A percentile compares a stretch with the other conserved stretches of the same genome.
Evolutionary conservation across 2,113 vertebrate genomes (phyloP).

Genomic region (Symphodus melops): DNA sequence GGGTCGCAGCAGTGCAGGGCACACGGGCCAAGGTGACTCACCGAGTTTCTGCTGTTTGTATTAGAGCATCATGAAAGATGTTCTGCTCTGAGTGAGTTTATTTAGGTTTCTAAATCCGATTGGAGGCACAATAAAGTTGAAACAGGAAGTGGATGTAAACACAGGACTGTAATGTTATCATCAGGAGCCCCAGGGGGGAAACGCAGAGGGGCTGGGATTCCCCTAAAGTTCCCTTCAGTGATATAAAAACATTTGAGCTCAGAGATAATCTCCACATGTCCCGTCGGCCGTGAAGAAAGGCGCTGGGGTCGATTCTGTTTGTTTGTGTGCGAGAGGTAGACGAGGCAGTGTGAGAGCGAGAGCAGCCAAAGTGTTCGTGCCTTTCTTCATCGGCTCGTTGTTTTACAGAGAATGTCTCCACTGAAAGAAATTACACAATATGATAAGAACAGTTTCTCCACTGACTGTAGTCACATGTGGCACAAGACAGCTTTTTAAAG

Average conservation of each 20-base stretch:
- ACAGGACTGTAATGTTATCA: slow-evolving; percentile 22
- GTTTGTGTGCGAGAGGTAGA: background rate
- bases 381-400: too few relatives aligned
- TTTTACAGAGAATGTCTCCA: background rate
- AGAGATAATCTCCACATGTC: background rate
- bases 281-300: background rate
- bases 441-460: background rate
- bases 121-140: background rate
- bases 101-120: slow-evolving; percentile 10
- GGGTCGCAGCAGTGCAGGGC: slow-evolving; percentile 31
- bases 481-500: background rate
- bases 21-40: background rate
- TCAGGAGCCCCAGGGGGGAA: slow-evolving; percentile 37
- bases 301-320: background rate
- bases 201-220: slow-evolving; percentile 50
- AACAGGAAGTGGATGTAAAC: slow-evolving; percentile 66
- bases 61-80: background rate
- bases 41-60: background rate
- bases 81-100: background rate
- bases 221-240: slow-evolving; percentile 54
- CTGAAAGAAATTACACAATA: background rate
- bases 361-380: background rate
- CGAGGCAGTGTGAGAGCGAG: background rate
- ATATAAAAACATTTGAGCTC: slow-evolving; percentile 4
- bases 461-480: background rate